Evolutionary conservation across 1,140 invertebrate species (phyloP).

Genomic region (Daktulosphaira vitifoliae): DNA sequence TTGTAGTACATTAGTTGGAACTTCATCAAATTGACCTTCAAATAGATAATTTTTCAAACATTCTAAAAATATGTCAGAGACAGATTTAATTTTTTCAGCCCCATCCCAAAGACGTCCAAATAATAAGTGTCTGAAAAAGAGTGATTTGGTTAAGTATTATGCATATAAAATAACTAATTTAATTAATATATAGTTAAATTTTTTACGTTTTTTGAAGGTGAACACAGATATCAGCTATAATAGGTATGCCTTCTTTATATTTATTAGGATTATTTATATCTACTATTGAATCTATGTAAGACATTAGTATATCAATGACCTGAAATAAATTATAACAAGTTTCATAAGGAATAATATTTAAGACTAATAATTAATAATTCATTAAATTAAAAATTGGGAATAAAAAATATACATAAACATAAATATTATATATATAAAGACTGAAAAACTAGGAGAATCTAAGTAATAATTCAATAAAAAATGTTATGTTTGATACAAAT

Average conservation of each 20-base stretch:
- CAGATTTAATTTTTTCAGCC: slow-evolving; percentile 44
- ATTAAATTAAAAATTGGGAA: too few species aligned
- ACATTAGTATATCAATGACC: slow-evolving; percentile 37
- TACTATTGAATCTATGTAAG: slow-evolving; percentile 38
- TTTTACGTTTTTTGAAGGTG: slow-evolving; percentile 38
- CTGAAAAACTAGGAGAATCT: too few species aligned
- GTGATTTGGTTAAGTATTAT: too few species aligned
- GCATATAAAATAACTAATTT: too few species aligned
- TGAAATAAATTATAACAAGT: slow-evolving; percentile 31
- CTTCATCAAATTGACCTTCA: slow-evolving; percentile 47
- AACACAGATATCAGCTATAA: slow-evolving; percentile 38
- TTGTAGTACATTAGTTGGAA: slow-evolving; percentile 60
- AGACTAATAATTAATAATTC: not conserved
- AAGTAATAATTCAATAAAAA: too few species aligned
- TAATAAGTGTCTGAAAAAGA: slow-evolving; percentile 45
- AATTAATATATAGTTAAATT: too few species aligned
- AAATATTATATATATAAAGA: too few species aligned
- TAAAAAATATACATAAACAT: not conserved
- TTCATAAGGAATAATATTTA: not conserved
- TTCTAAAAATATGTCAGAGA: slow-evolving; percentile 46
- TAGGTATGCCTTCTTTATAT: slow-evolving; percentile 38
- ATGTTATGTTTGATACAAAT: too few species aligned
- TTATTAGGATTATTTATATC: slow-evolving; percentile 33
- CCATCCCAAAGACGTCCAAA: slow-evolving; percentile 50
- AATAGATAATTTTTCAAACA: slow-evolving; percentile 47